Evolutionary conservation across 2,113 vertebrate genomes (phyloP).

Genomic region (Chionomys nivalis): DNA sequence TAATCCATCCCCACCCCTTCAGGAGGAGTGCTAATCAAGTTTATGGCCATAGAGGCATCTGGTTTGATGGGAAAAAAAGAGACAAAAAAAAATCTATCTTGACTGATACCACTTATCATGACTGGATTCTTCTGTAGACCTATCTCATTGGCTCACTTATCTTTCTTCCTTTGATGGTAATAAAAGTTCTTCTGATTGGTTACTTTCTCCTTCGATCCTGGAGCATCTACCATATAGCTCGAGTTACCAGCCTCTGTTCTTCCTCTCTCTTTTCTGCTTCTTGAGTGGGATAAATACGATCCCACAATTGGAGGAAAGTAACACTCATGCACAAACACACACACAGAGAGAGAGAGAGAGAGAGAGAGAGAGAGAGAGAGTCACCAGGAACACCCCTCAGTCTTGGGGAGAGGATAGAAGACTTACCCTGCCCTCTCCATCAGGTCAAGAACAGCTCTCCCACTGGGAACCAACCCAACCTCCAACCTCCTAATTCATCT

Average conservation of each 20-base stretch:
- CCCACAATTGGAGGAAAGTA: background rate
- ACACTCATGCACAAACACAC: background rate
- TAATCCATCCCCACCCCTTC: too few species aligned
- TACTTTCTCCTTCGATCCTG: background rate
- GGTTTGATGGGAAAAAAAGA: background rate
- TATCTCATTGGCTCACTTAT: background rate
- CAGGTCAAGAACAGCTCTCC: background rate
- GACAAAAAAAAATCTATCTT: background rate
- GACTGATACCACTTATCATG: background rate
- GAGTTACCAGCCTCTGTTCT: background rate
- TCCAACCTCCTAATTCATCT: background rate
- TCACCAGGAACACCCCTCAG: background rate
- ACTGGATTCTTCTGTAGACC: background rate
- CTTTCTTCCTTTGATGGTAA: background rate
- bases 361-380: too few species aligned
- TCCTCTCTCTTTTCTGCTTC: background rate
- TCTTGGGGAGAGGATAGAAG: background rate
- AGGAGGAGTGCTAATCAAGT: background rate
- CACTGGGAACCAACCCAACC: background rate
- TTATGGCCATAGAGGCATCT: background rate
- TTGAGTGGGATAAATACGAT: background rate
- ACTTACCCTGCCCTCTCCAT: background rate
- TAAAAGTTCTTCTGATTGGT: background rate
- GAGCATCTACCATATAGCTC: background rate
- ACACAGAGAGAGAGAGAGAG: too few species aligned